Conservation (phyloP, 1,140 invertebrate genomes). For the Ridgeia piscesae region DNA sequence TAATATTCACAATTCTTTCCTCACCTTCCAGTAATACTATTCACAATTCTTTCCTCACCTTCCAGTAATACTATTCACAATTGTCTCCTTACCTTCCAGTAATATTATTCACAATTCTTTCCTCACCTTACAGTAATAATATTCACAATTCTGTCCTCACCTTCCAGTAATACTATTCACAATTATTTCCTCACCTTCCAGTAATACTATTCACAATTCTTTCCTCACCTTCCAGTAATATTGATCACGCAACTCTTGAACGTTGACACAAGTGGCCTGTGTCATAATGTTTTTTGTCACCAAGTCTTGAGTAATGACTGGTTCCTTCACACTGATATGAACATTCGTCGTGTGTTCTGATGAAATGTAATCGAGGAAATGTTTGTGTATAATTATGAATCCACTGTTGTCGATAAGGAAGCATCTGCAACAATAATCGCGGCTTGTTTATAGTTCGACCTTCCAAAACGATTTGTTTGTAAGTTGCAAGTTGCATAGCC, state of each 20-base stretch:
- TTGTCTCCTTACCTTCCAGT: not conserved
- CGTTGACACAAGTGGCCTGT: not conserved
- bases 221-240: not conserved
- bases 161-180: not conserved
- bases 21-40: too few relatives aligned
- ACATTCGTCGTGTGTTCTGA: not conserved
- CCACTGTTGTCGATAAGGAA: not conserved
- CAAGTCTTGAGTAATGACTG: not conserved
- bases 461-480: not conserved
- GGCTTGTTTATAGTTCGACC: not conserved
- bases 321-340: not conserved
- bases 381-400: not conserved
- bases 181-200: too few relatives aligned
- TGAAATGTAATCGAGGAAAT: not conserved
- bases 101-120: not conserved
- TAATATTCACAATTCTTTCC: too few relatives aligned
- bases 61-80: not conserved
- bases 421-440: not conserved
- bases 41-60: too few relatives aligned
- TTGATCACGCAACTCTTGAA: not conserved
- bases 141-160: not conserved
- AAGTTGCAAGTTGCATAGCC: not conserved
- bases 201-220: not conserved
- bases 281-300: not conserved
- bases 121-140: not conserved